Conservation (phyloP, 2,113 vertebrate species). For the Sylvietta virens region DNA sequence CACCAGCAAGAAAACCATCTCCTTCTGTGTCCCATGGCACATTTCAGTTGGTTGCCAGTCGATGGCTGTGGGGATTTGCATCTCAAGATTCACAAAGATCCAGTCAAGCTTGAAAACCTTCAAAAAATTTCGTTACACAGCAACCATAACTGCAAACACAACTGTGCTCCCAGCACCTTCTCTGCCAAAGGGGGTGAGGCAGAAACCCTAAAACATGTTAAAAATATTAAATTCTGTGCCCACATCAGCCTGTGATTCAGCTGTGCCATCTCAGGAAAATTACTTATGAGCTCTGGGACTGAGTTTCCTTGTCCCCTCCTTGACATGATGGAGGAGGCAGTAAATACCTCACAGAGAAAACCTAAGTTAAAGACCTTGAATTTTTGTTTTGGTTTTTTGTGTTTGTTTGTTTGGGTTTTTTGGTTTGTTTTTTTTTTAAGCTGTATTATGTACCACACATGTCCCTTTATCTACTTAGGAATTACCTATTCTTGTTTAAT, state of each 20-base stretch:
- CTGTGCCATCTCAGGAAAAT: background rate
- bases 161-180: background rate
- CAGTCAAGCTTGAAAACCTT: background rate
- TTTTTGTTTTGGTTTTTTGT: background rate
- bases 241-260: background rate
- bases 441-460: background rate
- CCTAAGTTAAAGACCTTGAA: background rate
- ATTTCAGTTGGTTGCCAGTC: background rate
- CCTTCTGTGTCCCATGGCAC: rapidly evolving
- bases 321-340: background rate
- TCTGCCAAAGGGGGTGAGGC: rapidly evolving
- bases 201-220: background rate
- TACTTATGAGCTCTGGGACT: background rate
- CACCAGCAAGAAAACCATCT: background rate
- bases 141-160: background rate
- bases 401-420: background rate
- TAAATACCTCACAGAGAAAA: background rate
- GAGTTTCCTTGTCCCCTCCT: background rate
- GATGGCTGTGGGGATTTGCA: rapidly evolving
- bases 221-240: background rate
- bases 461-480: background rate
- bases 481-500: background rate
- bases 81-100: background rate
- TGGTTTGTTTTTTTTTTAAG: background rate
- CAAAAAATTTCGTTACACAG: background rate